Evolutionary conservation across 2,888 invertebrate genomes (phyloP), one percentile per base, ranked within the genome.

Genomic region (Metalampra italica): DNA sequence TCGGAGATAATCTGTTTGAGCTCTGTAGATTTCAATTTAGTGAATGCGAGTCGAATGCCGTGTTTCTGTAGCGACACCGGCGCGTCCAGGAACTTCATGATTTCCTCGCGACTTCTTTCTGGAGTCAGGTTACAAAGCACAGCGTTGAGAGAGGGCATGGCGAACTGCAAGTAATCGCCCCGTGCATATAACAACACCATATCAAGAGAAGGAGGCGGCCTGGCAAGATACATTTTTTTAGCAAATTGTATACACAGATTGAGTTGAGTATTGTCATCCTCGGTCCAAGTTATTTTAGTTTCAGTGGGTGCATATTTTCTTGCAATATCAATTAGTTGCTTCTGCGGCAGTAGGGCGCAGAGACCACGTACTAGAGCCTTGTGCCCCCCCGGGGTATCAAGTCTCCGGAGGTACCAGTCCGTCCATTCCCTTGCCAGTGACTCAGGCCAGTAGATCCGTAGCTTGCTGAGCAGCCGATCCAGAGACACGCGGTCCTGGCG

Each of bases 101-200:
- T 55, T 48, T 69, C 51, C 8, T 68, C 50, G 3, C 56, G 61
- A 46, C 66, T 64, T 38, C 66, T 61, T 11, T 15, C 51, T 13
- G 54, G 50, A 44, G 71, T 78, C 40, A 79, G 50, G 51, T 81
- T 75, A 36, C 70, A 59, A 12, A 78, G 60, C 29, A 83, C 55
- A 7, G 84, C 64, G 49, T 60, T 68, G 7, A 86, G 59, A 13
- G 86, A 82, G 1, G 79, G 75, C 9, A 84, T 63, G 8, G 68
- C 63, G 49, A 63, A 78, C 52, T 83, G 80, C 38, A 84, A 64
- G 51, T 83, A 84, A 57, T 86, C 83, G 22, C 82, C 80, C 62
- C 74, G 78, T 3, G 83, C 80, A 51, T 76, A 87, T 46, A 52
- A 62, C 30, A 86, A 54, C 1, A 81, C 61, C 3, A 62, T 50